Conservation (phyloP, 1,140 invertebrate genomes). For the Drosophila arizonae region DNA sequence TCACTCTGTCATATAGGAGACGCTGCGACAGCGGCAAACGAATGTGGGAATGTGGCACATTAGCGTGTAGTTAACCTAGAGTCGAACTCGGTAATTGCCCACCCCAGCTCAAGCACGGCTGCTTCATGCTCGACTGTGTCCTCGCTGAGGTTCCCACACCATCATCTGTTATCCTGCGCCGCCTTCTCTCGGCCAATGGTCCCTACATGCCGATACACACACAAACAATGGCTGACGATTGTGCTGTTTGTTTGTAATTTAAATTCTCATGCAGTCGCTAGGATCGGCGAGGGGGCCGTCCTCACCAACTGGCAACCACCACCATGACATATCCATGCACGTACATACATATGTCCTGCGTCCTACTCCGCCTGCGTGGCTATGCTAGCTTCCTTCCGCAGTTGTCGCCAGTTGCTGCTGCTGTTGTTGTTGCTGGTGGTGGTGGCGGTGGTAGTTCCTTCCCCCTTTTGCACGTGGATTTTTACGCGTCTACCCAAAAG, state of each 20-base stretch:
- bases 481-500: conserved; percentile 63
- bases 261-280: conserved; percentile 74
- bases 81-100: conserved; percentile 55
- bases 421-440: conserved; percentile 17
- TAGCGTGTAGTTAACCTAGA: conserved; percentile 47
- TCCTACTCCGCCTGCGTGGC: conserved; percentile 68
- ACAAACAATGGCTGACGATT: conserved; percentile 61
- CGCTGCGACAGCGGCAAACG: conserved; percentile 8
- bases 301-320: conserved; percentile 45
- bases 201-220: conserved; percentile 60
- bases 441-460: conserved; percentile 66
- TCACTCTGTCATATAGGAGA: conserved; percentile 26
- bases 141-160: conserved; percentile 73
- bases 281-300: conserved; percentile 44
- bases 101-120: conserved; percentile 34
- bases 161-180: conserved; percentile 49
- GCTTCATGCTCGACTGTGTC: conserved; percentile 74
- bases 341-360: conserved; percentile 39
- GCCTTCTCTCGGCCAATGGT: conserved; percentile 24
- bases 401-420: conserved; percentile 40
- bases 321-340: conserved; percentile 20
- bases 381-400: conserved; percentile 47
- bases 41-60: conserved; percentile 63
- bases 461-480: conserved; percentile 82
- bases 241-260: conserved; percentile 74